Evolutionary conservation across 2,797 vertebrate genomes (phyloP).

Genomic region (Channallabes apus): DNA sequence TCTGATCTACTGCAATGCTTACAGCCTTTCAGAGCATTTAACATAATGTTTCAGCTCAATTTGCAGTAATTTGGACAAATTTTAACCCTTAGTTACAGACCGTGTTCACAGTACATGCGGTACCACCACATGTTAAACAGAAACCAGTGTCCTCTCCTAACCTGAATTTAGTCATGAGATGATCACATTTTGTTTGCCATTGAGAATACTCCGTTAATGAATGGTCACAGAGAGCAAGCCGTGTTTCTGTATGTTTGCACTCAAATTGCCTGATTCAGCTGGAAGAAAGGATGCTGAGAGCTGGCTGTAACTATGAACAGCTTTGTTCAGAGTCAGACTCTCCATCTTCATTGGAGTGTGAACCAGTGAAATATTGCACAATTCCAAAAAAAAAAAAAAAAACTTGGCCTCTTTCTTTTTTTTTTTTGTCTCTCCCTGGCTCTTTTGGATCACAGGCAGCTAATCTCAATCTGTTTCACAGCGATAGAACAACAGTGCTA

Average conservation of each 20-base stretch:
- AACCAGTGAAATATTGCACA: constrained; percentile 41
- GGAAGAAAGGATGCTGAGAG: constrained; percentile 14
- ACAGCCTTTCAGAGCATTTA: background rate
- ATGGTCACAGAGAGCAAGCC: background rate
- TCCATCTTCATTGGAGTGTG: constrained; percentile 47
- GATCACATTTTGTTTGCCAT: background rate
- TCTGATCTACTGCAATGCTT: constrained; percentile 1
- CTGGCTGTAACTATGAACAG: constrained; percentile 40
- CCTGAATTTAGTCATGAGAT: background rate
- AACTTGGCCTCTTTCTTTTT: background rate
- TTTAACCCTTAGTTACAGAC: background rate
- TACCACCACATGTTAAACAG: background rate
- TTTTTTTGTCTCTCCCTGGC: constrained; percentile 12
- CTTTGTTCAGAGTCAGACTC: constrained; percentile 35
- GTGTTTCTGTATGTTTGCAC: background rate
- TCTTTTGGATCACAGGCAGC: constrained; percentile 63
- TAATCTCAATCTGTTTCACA: constrained; percentile 75
- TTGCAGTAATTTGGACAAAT: background rate
- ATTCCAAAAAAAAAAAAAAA: constrained; percentile 14
- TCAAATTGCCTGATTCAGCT: constrained; percentile 4
- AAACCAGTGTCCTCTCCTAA: no score
- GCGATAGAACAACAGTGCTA: constrained; percentile 68
- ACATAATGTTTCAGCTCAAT: constrained; percentile 14
- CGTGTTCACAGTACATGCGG: background rate
- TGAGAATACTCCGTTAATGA: constrained; percentile 11